These are phyloP conservation scores for Aphyosemion australe DNA, from an alignment of 2,113 vertebrate species.

Conservation along the genomic window DNA sequence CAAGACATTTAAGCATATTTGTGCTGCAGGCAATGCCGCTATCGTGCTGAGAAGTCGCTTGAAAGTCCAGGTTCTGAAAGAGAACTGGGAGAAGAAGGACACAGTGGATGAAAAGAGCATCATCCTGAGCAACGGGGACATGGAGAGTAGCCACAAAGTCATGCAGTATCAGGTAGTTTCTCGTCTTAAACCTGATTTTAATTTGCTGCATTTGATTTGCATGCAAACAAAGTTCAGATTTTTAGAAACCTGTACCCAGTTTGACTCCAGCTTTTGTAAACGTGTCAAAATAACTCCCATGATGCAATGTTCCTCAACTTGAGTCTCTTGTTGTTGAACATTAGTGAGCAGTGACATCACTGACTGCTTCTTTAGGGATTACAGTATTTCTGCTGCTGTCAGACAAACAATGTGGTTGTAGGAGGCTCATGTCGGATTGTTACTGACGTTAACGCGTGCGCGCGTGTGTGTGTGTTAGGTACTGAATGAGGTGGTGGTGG, in stretches of 20 bases:
- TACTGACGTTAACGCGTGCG: neutral
- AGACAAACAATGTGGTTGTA: neutral
- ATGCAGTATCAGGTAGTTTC: slow-evolving; percentile 76
- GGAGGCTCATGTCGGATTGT: neutral
- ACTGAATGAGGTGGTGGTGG: slow-evolving; percentile 84
- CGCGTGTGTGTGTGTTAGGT: slow-evolving; percentile 65
- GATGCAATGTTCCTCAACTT: neutral
- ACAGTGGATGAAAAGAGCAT: slow-evolving; percentile 70
- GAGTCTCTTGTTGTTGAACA: neutral
- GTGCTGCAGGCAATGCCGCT: slow-evolving; percentile 75
- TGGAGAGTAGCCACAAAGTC: slow-evolving; percentile 62
- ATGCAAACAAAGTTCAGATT: too few species aligned
- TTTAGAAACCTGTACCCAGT: neutral
- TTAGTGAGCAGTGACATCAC: neutral
- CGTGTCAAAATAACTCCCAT: neutral
- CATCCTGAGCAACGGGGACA: slow-evolving; percentile 69
- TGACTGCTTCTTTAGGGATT: neutral
- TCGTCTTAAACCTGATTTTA: neutral
- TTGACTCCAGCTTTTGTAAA: neutral
- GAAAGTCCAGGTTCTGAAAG: slow-evolving; percentile 80
- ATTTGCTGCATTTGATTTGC: neutral
- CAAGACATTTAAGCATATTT: neutral
- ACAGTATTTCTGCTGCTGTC: neutral
- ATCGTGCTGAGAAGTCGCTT: slow-evolving; percentile 82
- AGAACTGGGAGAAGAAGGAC: slow-evolving; percentile 64